These are phyloP conservation scores for Leptopilina myrica DNA, from an alignment of 2,888 invertebrate genomes.

Conservation along the genomic window DNA sequence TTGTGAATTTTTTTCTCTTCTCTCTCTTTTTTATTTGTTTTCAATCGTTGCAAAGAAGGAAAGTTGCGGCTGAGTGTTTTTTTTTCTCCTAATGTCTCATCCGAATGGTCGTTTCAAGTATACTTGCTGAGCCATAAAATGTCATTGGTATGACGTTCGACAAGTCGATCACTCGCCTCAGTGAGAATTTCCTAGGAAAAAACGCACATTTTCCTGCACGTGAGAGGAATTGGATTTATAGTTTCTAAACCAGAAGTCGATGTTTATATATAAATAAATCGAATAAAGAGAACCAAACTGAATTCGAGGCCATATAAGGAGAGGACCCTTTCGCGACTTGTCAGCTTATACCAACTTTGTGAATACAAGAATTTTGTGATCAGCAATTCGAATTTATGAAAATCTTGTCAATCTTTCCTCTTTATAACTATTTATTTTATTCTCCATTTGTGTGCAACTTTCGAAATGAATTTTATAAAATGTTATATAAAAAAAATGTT, in stretches of 20 bases:
- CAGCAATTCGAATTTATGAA: slow-evolving; percentile 35
- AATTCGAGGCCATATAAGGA: slow-evolving; percentile 23
- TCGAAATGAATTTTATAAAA: background rate
- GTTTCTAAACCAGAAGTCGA: slow-evolving; percentile 58
- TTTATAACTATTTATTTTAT: no score
- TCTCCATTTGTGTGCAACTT: background rate
- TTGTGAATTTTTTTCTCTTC: slow-evolving; percentile 11
- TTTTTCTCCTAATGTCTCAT: slow-evolving; percentile 7
- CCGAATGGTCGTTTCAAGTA: slow-evolving; percentile 40
- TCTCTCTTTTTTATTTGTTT: no score
- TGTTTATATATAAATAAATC: slow-evolving; percentile 46
- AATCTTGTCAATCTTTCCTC: background rate
- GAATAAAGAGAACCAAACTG: slow-evolving; percentile 28
- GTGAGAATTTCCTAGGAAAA: slow-evolving; percentile 65
- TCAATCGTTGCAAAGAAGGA: slow-evolving; percentile 6
- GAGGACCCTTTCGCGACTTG: slow-evolving; percentile 10
- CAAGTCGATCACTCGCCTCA: slow-evolving; percentile 59
- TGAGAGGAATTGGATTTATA: slow-evolving; percentile 63
- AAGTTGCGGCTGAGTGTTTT: background rate
- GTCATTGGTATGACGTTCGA: slow-evolving; percentile 64
- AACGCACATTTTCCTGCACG: slow-evolving; percentile 64
- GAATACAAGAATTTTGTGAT: background rate
- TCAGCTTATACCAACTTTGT: slow-evolving; percentile 24
- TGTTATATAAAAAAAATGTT: slow-evolving; percentile 7
- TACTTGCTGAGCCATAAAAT: slow-evolving; percentile 59